Evolutionary conservation across 2,113 vertebrate species (phyloP).

Genomic region (Salminus brasiliensis): DNA sequence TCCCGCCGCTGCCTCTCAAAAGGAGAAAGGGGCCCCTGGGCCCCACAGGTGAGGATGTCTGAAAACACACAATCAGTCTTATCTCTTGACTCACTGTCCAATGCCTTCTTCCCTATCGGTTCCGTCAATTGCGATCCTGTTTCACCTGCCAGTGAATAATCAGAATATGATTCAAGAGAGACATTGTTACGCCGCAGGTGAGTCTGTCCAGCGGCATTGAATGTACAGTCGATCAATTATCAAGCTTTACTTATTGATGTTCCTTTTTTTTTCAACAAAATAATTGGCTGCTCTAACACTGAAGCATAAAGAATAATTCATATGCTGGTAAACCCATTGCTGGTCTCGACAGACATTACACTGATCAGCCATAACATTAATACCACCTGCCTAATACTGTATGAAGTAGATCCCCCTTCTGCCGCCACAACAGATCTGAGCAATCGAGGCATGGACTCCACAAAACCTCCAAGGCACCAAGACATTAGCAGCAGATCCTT

Average conservation of each 20-base stretch:
- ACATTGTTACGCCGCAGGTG: slow-evolving; percentile 9
- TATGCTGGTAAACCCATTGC: slow-evolving; percentile 52
- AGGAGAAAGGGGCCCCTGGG: slow-evolving; percentile 25
- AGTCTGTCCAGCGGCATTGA: slow-evolving; percentile 5
- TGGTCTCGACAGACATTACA: too few species aligned
- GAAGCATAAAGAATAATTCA: slow-evolving; percentile 50
- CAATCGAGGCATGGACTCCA: too few species aligned
- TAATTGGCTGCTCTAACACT: slow-evolving; percentile 52
- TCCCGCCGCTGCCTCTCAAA: slow-evolving; percentile 17
- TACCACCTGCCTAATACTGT: too few species aligned
- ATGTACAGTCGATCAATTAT: slow-evolving; percentile 41
- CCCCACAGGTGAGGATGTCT: slow-evolving; percentile 44
- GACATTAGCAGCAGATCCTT: too few species aligned
- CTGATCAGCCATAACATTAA: too few species aligned
- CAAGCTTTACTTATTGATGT: slow-evolving; percentile 51
- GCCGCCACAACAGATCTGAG: too few species aligned
- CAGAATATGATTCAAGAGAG: slow-evolving; percentile 57
- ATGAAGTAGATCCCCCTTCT: too few species aligned
- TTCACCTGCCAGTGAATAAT: slow-evolving; percentile 56
- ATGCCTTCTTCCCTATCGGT: slow-evolving; percentile 50
- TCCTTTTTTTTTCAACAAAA: slow-evolving; percentile 53
- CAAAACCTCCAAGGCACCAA: too few species aligned
- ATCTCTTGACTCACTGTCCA: slow-evolving; percentile 51
- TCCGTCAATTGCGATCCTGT: slow-evolving; percentile 49
- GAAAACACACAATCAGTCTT: slow-evolving; percentile 53